These are phyloP conservation scores for Hypolimnas misippus DNA, from an alignment of 2,888 invertebrate genomes.

Conservation along the genomic window DNA sequence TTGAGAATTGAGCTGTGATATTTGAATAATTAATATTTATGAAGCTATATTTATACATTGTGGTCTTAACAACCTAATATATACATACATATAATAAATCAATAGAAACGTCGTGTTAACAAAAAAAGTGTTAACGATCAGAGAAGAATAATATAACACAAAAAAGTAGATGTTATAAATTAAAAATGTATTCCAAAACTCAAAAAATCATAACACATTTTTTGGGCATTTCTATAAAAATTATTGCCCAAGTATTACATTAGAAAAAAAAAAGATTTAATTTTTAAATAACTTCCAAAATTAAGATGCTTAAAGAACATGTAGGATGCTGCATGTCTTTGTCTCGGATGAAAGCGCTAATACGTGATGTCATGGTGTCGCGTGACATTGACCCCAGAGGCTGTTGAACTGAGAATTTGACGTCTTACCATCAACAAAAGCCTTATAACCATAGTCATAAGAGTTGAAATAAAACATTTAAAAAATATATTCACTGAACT, in stretches of 20 bases:
- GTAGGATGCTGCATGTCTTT: slow-evolving; percentile 20
- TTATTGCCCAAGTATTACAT: too few relatives aligned
- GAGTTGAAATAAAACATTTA: slow-evolving; percentile 14
- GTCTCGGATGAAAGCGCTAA: slow-evolving; percentile 31
- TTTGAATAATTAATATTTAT: not conserved
- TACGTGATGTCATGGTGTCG: slow-evolving; percentile 45
- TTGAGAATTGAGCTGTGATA: not conserved
- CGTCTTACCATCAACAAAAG: slow-evolving; percentile 9
- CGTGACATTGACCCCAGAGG: slow-evolving; percentile 51
- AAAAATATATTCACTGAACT: slow-evolving; percentile 14
- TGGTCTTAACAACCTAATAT: too few relatives aligned
- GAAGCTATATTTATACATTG: not conserved
- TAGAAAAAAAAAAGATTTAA: too few relatives aligned
- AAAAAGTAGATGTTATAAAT: too few relatives aligned
- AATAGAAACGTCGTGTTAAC: too few relatives aligned
- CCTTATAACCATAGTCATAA: slow-evolving; percentile 14
- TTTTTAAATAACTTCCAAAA: too few relatives aligned
- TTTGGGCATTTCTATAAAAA: too few relatives aligned
- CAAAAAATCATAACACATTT: too few relatives aligned
- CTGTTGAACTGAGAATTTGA: slow-evolving; percentile 47
- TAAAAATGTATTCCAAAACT: too few relatives aligned
- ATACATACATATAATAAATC: too few relatives aligned
- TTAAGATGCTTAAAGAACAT: not conserved
- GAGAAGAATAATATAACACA: too few relatives aligned
- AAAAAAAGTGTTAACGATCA: too few relatives aligned